Conservation (phyloP, 2,797 vertebrate genomes). For the Anabacerthia variegaticeps region DNA sequence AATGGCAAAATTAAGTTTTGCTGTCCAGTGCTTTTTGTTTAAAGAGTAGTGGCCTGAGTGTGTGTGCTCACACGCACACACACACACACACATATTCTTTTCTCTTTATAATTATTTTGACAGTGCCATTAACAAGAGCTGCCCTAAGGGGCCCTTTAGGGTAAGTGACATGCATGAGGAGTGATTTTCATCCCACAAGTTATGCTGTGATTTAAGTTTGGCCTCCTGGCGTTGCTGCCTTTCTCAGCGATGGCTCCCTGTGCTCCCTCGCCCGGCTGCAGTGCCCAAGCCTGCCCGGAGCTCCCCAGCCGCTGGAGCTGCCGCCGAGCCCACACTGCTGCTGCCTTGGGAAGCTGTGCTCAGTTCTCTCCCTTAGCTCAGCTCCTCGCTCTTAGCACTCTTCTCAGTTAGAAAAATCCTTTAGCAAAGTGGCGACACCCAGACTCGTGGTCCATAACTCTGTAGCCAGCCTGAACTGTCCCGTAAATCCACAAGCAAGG, state of each 20-base stretch:
- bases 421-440: neutral
- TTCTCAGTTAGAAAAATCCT: neutral
- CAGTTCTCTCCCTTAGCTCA: neutral
- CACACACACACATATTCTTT: neutral
- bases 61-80: neutral
- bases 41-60: neutral
- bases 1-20: constrained; percentile 3
- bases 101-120: constrained; percentile 67
- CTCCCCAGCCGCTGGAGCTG: neutral
- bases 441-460: neutral
- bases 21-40: neutral
- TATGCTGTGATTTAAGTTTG: constrained; percentile 53
- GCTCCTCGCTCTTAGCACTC: neutral
- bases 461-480: neutral
- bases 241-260: neutral
- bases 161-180: constrained; percentile 72
- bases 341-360: neutral
- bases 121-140: constrained; percentile 63
- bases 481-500: neutral
- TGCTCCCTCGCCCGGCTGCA: neutral
- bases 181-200: constrained; percentile 48
- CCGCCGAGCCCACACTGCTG: neutral
- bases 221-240: constrained; percentile 10
- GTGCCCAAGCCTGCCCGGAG: neutral
- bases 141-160: constrained; percentile 66